A percentile compares a stretch with the other conserved stretches of the same genome.
phyloP scores from a whole-genome alignment of 2,888 invertebrate species.

The Muschampia plurimacula region DNA sequence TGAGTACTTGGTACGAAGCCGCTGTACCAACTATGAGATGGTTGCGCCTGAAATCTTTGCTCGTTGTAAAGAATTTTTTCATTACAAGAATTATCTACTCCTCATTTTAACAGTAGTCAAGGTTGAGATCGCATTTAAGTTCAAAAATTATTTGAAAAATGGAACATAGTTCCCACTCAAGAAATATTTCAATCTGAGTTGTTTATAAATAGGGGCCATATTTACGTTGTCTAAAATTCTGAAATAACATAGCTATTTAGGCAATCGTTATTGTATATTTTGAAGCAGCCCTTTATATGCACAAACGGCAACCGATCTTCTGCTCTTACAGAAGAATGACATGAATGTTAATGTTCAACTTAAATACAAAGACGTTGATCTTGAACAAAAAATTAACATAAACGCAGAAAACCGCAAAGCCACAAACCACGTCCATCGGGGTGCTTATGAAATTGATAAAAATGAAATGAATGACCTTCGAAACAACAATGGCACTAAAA shows the following conservation, averaged over 20 bases:
- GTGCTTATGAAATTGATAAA: constrained; percentile 42
- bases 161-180: too few species aligned
- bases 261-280: neutral
- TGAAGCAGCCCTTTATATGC: neutral
- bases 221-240: neutral
- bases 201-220: too few species aligned
- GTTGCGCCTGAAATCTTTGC: too few species aligned
- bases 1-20: too few species aligned
- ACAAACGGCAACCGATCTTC: neutral
- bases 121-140: too few species aligned
- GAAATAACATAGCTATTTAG: neutral
- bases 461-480: constrained; percentile 38
- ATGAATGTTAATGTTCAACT: constrained; percentile 26
- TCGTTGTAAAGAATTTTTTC: too few species aligned
- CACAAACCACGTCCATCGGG: constrained; percentile 41
- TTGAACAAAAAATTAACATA: constrained; percentile 39
- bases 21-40: too few species aligned
- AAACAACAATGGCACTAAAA: constrained; percentile 17
- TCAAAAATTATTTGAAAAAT: too few species aligned
- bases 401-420: constrained; percentile 42
- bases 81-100: too few species aligned
- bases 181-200: too few species aligned
- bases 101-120: too few species aligned
- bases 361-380: constrained; percentile 34
- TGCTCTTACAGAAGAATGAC: constrained; percentile 11